Percentiles rank a stretch among this genome's conserved stretches.
Conservation (phyloP, 2,797 vertebrate species). For the Anguilla anguilla region DNA sequence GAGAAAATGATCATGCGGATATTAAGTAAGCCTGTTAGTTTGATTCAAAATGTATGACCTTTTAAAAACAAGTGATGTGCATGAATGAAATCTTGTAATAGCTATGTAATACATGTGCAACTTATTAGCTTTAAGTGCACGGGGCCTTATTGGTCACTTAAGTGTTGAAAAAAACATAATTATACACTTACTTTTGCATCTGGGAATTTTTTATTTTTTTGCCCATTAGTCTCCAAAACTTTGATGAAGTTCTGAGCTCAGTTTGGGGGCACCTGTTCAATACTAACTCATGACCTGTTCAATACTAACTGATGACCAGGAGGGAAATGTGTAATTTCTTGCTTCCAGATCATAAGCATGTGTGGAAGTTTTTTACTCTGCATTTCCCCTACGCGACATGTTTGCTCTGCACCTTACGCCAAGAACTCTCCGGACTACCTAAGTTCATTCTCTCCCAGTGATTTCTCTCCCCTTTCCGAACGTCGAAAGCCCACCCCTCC, state of each 20-base stretch:
- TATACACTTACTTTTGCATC: neutral
- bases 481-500: neutral
- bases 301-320: neutral
- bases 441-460: no score
- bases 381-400: neutral
- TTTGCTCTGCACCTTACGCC: no score
- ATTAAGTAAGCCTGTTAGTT: neutral
- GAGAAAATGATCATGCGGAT: neutral
- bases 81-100: neutral
- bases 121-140: neutral
- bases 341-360: neutral
- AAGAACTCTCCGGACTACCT: neutral
- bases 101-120: slow-evolving; percentile 1
- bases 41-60: neutral
- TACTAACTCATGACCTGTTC: neutral
- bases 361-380: neutral
- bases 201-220: neutral
- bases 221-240: neutral
- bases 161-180: neutral
- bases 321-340: neutral
- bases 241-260: neutral
- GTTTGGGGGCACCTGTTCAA: neutral
- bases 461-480: no score
- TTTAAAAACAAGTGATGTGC: neutral
- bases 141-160: neutral